A percentile compares a stretch with the other conserved stretches of the same genome.
These are phyloP conservation scores for Phalacrocorax aristotelis DNA, from an alignment of 2,113 vertebrate genomes.

Conservation along the genomic window DNA sequence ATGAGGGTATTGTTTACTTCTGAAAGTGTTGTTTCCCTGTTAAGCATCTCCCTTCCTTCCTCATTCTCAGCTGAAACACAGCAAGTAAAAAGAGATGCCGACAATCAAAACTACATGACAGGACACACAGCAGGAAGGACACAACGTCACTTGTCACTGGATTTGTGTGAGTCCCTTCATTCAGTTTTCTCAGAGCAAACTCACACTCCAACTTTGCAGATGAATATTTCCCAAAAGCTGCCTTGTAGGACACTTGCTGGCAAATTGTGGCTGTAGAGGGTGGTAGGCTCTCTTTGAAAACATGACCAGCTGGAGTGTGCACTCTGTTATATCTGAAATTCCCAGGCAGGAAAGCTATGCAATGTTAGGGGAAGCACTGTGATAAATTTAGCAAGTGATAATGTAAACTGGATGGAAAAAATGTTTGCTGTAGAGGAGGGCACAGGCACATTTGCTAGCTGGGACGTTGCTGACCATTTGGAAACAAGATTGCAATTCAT, in stretches of 20 bases:
- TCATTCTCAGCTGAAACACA: not conserved
- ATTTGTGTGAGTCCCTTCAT: not conserved
- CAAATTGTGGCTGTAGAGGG: not conserved
- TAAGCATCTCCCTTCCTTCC: slow-evolving; percentile 17
- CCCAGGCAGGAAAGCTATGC: not conserved
- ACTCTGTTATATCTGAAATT: not conserved
- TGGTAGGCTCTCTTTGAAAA: not conserved
- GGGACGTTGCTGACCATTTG: not conserved
- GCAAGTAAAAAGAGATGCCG: not conserved
- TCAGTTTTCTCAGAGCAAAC: not conserved
- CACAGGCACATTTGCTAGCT: not conserved
- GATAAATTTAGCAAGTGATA: slow-evolving; percentile 51
- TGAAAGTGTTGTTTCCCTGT: not conserved
- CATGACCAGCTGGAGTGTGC: not conserved
- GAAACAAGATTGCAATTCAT: not conserved
- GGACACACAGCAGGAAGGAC: not conserved
- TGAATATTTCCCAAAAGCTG: not conserved
- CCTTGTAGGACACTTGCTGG: not conserved
- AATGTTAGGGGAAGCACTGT: not conserved
- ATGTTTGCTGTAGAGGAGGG: not conserved
- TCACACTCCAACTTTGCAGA: not conserved
- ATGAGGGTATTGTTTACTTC: not conserved
- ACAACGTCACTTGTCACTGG: fast-evolving
- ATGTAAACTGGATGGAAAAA: slow-evolving; percentile 41
- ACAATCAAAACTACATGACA: not conserved